phyloP scores from a whole-genome alignment of 23 tunicate genomes.

The Ascidia mentula region DNA sequence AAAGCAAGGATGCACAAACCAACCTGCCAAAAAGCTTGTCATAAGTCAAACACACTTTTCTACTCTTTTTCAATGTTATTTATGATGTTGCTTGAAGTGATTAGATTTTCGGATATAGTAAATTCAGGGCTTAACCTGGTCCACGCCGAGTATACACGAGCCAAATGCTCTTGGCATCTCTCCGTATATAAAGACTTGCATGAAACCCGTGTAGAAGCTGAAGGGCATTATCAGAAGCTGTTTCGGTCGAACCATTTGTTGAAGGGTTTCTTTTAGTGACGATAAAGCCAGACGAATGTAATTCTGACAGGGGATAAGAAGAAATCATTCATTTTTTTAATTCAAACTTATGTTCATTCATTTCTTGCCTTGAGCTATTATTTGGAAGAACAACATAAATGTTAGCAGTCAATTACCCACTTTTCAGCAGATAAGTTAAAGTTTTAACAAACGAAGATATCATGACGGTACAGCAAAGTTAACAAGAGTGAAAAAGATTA shows the following conservation, averaged over 20 bases:
- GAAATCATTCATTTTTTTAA: not conserved
- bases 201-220: not conserved
- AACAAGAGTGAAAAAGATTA: no score
- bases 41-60: no score
- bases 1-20: not conserved
- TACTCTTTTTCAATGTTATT: no score
- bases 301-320: not conserved
- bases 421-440: no score
- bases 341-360: no score
- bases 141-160: slow-evolving; percentile 8
- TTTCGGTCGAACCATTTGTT: slow-evolving; percentile 2
- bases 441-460: no score
- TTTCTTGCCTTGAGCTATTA: no score
- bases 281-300: not conserved
- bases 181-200: not conserved
- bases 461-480: no score
- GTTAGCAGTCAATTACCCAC: no score
- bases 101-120: not conserved
- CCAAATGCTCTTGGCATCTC: slow-evolving; percentile 10
- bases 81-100: no score
- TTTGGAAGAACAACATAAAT: no score
- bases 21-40: slow-evolving; percentile 20
- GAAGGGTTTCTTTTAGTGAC: not conserved
- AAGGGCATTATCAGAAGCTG: slow-evolving; percentile 7
- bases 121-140: not conserved